phyloP scores from a whole-genome alignment of 2,888 invertebrate species.

The Atethmia centrago region DNA sequence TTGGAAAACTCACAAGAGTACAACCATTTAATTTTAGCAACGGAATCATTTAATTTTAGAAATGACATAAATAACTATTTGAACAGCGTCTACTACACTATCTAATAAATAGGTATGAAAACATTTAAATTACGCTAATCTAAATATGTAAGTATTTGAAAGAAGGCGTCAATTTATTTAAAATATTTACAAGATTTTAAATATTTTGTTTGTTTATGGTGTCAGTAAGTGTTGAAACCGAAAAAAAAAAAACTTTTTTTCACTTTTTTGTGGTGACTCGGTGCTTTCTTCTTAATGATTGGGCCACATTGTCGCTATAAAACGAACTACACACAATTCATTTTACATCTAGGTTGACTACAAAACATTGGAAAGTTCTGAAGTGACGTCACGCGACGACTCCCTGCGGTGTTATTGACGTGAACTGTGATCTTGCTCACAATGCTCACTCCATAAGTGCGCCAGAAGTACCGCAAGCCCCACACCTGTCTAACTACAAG shows the following conservation, averaged over 20 bases:
- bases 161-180: background rate
- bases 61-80: background rate
- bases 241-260: no score
- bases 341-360: constrained; percentile 53
- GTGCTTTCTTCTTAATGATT: no score
- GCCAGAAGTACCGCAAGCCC: constrained; percentile 2
- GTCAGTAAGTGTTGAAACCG: no score
- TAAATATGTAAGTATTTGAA: background rate
- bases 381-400: constrained; percentile 43
- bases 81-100: background rate
- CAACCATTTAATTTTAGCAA: background rate
- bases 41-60: no score
- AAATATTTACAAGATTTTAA: background rate
- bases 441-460: background rate
- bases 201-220: background rate
- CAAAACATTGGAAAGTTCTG: constrained; percentile 58
- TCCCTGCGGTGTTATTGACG: constrained; percentile 40
- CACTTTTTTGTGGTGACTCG: no score
- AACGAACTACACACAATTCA: no score
- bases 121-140: background rate
- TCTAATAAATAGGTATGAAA: background rate
- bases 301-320: no score
- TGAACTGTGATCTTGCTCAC: constrained; percentile 46
- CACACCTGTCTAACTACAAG: constrained; percentile 51
- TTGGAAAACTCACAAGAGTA: background rate